Percentiles rank a stretch among this genome's conserved stretches.
Evolutionary conservation across 2,113 vertebrate species (phyloP).

Genomic region (Campylomormyrus tamandua): DNA sequence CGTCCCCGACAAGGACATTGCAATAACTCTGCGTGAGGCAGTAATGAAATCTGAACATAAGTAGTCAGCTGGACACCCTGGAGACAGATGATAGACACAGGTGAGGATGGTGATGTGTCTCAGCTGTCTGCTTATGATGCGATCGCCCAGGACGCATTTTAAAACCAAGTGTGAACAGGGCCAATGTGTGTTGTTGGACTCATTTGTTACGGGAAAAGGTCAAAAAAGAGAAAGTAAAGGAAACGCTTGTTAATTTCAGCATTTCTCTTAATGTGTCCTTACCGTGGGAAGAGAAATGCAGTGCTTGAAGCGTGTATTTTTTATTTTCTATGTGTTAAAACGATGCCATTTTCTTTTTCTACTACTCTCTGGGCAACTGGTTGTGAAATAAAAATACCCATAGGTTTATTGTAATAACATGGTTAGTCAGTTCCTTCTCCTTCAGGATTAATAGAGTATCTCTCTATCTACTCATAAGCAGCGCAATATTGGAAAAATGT

Average conservation of each 20-base stretch:
- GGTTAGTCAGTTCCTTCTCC: not conserved
- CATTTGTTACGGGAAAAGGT: not conserved
- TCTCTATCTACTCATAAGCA: not conserved
- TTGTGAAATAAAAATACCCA: not conserved
- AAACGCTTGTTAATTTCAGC: not conserved
- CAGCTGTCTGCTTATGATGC: not conserved
- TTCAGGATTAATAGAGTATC: no score
- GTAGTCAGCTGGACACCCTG: not conserved
- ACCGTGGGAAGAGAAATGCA: not conserved
- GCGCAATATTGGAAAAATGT: not conserved
- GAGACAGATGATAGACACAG: not conserved
- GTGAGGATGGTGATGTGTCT: not conserved
- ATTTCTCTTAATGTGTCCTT: not conserved
- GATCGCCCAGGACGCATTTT: not conserved
- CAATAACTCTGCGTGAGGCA: not conserved
- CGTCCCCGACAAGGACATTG: not conserved
- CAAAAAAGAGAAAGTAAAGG: not conserved
- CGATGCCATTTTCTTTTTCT: not conserved
- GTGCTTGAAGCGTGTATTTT: not conserved
- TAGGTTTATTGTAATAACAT: not conserved
- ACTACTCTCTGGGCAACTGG: not conserved
- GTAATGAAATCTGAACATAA: not conserved
- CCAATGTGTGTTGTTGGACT: not conserved
- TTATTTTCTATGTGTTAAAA: not conserved
- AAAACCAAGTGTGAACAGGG: not conserved